Base-by-base conservation (phyloP, 2,888 invertebrate genomes). In the Drosophila picticornis region DNA sequence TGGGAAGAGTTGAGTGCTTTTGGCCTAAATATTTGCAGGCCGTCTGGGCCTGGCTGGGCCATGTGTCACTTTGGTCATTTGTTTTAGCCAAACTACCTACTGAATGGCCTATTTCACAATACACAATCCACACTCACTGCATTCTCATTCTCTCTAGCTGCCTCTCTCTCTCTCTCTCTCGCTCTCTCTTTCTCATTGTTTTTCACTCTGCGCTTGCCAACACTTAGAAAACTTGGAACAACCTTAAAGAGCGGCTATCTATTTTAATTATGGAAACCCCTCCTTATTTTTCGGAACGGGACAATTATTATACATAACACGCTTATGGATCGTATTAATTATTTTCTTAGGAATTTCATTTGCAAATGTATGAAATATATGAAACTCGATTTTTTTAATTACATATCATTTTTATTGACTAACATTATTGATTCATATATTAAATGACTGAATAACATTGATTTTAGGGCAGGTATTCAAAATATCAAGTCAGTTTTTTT, bases 1-100 rank as follows among this genome's bases (percentile, higher is more conserved):
- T n/a, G 40, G 7, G 34, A 4, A 2, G 55, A 34, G 29, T 46
- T 40, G 34, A 56, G 58, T 22, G 74, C 56, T 72, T 70, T 72
- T 81, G 85, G 83, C 80, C 81, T 69, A 83, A 67, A 85, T 86
- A 76, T 74, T 77, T 79, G 56, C 27, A n/a, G 40, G 22, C 31
- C 71, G 55, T 60, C 58, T 60, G 61, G 22, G n/a, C 27, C 65
- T 61, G 60, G 59, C 50, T 50, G 55, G 71, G 83, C 77, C 83
- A 83, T 83, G 81, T 85, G 88, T 83, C 88, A 85, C 81, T 84
- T 84, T 84, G 83, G 76, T 72, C 81, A 87, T 83, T 85, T 87
- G 85, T 84, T 85, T 87, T 73, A 64, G 82, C 75, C 84, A 84
- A 84, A 46, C 84, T 67, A 72, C 74, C 84, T 43, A 66, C 72